Base-by-base conservation (phyloP, 2,888 invertebrate genomes). In the Sinhomidia bicolor region DNA sequence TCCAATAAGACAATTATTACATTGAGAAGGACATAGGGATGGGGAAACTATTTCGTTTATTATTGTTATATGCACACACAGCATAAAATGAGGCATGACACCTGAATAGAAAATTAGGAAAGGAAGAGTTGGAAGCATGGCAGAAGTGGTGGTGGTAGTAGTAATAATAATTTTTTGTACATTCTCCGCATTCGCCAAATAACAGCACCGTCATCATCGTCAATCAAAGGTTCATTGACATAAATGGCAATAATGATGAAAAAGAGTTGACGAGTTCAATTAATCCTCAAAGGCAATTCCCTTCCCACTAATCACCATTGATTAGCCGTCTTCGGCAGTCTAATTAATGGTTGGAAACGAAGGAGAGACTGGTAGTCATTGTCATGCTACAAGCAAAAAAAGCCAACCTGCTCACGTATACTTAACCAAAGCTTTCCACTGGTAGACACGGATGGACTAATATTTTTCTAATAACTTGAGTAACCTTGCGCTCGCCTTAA, bases 191-290 rank as follows among this genome's bases (percentile, higher is more conserved):
- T n/a, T 74, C 10, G 0, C 10, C 41, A 6, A 47, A 12, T 44
- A 23, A 44, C 32, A 51, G 47, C 26, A 47, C 17, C 23, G 44
- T 47, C 74, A 47, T 71, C 71, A 71, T 74, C 74, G 74, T 85
- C 78, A 85, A 82, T 81, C 76, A 54, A 36, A 87, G 76, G 65
- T 82, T 82, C 80, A 80, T 65, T 78, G 76, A 78, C 84, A 74
- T 76, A 68, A 62, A 79, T 68, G 41, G 51, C 60, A 60, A 57
- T 76, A 85, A 36, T 79, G 80, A 47, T 79, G 84, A 71, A 78
- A 89, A 62, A 54, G 84, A 85, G 88, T 85, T 88, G 87, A 89
- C 88, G 87, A 88, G 90, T 89, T 90, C 91, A 91, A 90, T 90
- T 89, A 89, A 91, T 91, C 89, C 89, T 76, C 87, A 85, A 89